phyloP scores from a whole-genome alignment of 2,113 vertebrate species.

The Etheostoma spectabile region DNA sequence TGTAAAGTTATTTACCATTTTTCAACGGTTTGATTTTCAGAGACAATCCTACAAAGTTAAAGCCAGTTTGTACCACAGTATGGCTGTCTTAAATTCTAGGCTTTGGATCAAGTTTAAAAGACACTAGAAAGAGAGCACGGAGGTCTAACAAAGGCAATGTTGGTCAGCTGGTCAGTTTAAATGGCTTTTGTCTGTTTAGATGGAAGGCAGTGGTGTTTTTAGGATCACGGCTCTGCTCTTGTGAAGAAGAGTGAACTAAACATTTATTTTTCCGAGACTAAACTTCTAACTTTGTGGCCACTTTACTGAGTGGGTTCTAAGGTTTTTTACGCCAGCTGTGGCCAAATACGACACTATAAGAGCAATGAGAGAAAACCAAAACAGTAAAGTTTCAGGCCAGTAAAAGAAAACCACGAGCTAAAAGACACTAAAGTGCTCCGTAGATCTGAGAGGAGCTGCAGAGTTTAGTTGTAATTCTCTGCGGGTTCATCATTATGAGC shows the following conservation, averaged over 20 bases:
- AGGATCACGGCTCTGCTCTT: no score
- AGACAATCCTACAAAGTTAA: constrained; percentile 23
- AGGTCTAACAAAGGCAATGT: background rate
- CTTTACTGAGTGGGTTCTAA: background rate
- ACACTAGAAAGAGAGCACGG: background rate
- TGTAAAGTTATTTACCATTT: constrained; percentile 64
- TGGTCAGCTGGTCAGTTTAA: no score
- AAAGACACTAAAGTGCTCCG: background rate
- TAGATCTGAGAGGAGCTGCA: background rate
- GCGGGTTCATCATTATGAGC: background rate
- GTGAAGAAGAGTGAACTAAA: no score
- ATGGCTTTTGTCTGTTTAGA: no score
- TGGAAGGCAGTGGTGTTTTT: no score
- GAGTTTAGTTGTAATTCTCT: background rate
- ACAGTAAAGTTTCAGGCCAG: background rate
- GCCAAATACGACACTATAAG: background rate
- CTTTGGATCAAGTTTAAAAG: background rate
- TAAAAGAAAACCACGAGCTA: background rate
- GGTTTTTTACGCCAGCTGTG: background rate
- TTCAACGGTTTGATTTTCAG: constrained; percentile 37
- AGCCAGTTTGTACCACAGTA: constrained; percentile 23
- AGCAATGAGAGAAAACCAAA: background rate
- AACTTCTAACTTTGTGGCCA: no score
- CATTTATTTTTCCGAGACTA: no score
- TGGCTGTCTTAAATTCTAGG: background rate